Evolutionary conservation across 2,113 vertebrate species (phyloP).

Genomic region (Oryzias curvinotus): DNA sequence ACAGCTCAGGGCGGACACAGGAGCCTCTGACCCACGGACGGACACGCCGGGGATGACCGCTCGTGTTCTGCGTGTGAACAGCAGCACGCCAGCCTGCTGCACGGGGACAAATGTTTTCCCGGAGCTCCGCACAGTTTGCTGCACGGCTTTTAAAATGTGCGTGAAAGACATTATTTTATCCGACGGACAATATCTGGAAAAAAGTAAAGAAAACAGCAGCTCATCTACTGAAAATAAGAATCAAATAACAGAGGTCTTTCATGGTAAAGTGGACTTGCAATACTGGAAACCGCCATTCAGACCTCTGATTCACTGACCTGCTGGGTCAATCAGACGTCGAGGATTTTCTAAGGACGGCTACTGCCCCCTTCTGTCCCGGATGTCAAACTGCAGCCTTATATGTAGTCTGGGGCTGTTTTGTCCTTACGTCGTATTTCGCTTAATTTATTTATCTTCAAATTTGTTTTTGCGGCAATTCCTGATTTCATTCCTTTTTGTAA

Average conservation of each 20-base stretch:
- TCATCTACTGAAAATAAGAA: background rate
- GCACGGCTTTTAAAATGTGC: constrained; percentile 52
- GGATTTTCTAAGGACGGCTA: too few relatives aligned
- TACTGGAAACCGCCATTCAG: too few relatives aligned
- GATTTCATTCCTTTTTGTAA: too few relatives aligned
- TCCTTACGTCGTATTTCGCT: background rate
- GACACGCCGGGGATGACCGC: background rate
- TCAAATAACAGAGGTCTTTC: background rate
- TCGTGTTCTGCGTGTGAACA: constrained; percentile 8
- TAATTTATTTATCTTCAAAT: too few relatives aligned
- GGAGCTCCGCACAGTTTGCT: constrained; percentile 20
- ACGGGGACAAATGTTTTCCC: constrained; percentile 29
- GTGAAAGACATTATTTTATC: constrained; percentile 52
- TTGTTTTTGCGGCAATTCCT: too few relatives aligned
- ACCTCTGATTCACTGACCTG: too few relatives aligned
- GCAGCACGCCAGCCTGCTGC: constrained; percentile 10
- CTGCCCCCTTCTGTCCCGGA: too few relatives aligned
- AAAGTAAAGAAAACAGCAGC: background rate
- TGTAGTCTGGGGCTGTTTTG: too few relatives aligned
- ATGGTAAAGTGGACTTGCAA: too few relatives aligned
- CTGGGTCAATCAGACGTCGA: too few relatives aligned
- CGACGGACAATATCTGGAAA: background rate
- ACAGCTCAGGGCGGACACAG: constrained; percentile 4
- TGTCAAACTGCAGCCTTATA: too few relatives aligned
- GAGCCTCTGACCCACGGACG: background rate